Evolutionary conservation across 2,797 vertebrate genomes (phyloP), one percentile per base, ranked within the genome.

Genomic region (Sphenodon punctatus): DNA sequence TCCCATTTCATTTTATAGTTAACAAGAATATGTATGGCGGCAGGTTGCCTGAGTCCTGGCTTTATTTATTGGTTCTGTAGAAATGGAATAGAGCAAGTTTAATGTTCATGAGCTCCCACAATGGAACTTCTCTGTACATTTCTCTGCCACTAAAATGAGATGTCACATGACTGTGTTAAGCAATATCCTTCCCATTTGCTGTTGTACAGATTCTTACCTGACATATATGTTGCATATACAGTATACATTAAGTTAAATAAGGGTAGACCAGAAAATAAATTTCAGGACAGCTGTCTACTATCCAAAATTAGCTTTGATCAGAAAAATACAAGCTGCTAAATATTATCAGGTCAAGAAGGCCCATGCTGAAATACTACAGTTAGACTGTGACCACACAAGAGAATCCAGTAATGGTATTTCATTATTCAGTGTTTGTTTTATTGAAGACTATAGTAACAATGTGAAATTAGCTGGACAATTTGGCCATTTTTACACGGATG

Each of bases 1-100:
- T 83, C 75, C 61, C 66, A 80, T 83, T 82, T 64, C 78, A 3
- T 78, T 84, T 82, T 77, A 38, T 67, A 74, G 56, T 39, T 41
- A 72, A 64, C 3, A 0, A 32, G 56, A 68, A 84, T 69, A 85
- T 63, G 19, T 71, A 4, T 56, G 46, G 10, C 77, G 56, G 58
- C 71, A 73, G 64, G 36, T 89, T 73, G 23, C 73, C 59, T 17
- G 51, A 72, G 64, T 60, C 81, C 45, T 69, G 25, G 34, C n/a
- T 66, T 84, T 84, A 56, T 51, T 75, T 56, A 67, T 82, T 68
- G 23, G 36, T 32, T 69, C 67, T 42, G 32, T 22, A 77, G 51
- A n/a, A 41, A 80, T 86, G 46, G 10, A 59, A 34, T 66, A 72
- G 34, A 59, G 58, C 27, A 69, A 72, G 27, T 89, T 83, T 75